These are phyloP conservation scores for Caenorhabditis sp. DNA, from an alignment of 2,888 invertebrate genomes.

Conservation along the genomic window DNA sequence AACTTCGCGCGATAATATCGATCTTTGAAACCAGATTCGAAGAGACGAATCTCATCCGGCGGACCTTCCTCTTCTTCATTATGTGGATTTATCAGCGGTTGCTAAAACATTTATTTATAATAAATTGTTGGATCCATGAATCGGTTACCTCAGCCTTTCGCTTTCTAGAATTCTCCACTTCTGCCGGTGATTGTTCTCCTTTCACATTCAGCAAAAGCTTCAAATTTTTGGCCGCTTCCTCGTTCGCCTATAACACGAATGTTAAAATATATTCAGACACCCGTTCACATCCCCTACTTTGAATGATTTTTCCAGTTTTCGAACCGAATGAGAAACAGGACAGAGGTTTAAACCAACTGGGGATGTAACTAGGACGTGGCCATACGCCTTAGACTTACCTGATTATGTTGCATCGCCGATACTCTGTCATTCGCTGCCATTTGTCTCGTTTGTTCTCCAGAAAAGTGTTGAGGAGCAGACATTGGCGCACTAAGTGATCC, in stretches of 20 bases:
- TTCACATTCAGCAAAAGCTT: slow-evolving; percentile 74
- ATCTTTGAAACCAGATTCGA: slow-evolving; percentile 98
- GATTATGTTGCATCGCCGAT: slow-evolving; percentile 33
- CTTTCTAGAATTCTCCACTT: slow-evolving; percentile 33
- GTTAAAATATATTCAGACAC: too few relatives aligned
- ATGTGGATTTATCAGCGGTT: slow-evolving; percentile 2
- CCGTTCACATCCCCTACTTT: too few relatives aligned
- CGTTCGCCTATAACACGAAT: too few relatives aligned
- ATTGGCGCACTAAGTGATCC: slow-evolving; percentile 48
- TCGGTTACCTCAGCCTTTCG: slow-evolving; percentile 39
- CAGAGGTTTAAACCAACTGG: too few relatives aligned
- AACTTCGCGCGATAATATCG: slow-evolving; percentile 78
- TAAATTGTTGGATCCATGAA: neutral
- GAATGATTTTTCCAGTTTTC: too few relatives aligned
- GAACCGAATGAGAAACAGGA: too few relatives aligned
- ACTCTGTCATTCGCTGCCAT: slow-evolving; percentile 54
- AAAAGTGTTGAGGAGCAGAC: slow-evolving; percentile 29
- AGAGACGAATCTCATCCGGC: slow-evolving; percentile 71
- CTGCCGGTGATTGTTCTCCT: slow-evolving; percentile 34
- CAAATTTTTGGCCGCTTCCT: slow-evolving; percentile 72
- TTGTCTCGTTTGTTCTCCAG: slow-evolving; percentile 46
- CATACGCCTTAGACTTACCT: too few relatives aligned
- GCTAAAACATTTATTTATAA: slow-evolving; percentile 4
- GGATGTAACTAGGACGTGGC: too few relatives aligned
- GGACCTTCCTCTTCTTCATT: slow-evolving; percentile 58